A percentile compares a stretch with the other conserved stretches of the same genome.
Conservation (phyloP, 2,888 invertebrate genomes). For the Allacma fusca region DNA sequence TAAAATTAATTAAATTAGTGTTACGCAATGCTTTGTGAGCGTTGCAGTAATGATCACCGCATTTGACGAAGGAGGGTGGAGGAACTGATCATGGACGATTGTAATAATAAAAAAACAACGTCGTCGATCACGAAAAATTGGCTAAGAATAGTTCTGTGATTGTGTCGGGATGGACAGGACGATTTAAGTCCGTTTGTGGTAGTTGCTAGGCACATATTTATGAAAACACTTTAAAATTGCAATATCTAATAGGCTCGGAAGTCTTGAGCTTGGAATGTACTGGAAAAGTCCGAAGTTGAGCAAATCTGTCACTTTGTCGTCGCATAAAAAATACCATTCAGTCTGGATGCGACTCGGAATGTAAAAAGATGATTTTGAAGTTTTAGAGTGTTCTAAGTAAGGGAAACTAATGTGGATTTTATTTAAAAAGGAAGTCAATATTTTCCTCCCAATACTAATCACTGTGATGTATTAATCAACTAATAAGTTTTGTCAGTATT, state of each 20-base stretch:
- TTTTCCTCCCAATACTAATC: too few relatives aligned
- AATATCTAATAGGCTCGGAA: not conserved
- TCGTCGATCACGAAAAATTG: constrained; percentile 22
- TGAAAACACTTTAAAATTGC: not conserved
- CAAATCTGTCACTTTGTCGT: not conserved
- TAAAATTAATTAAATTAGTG: not conserved
- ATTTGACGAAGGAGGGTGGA: constrained; percentile 2
- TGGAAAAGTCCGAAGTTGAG: constrained; percentile 3
- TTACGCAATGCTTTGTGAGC: not conserved
- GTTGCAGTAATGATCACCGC: constrained; percentile 26
- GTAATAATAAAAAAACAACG: not conserved
- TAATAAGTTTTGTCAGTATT: too few relatives aligned
- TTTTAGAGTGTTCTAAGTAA: too few relatives aligned
- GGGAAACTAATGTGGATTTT: too few relatives aligned
- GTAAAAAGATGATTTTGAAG: not conserved
- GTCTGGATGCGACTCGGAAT: not conserved
- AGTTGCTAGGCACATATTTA: constrained; percentile 31
- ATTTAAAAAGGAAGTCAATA: too few relatives aligned
- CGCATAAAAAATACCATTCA: not conserved
- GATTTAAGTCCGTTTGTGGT: constrained; percentile 21
- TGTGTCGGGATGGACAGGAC: constrained; percentile 31
- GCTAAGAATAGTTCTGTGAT: constrained; percentile 22
- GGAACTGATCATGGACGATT: constrained; percentile 15
- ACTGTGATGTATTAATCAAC: too few relatives aligned
- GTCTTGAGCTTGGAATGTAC: not conserved